A percentile compares a stretch with the other conserved stretches of the same genome.
Evolutionary conservation across 2,113 vertebrate genomes (phyloP).

Genomic region (Ictidomys tridecemlineatus): DNA sequence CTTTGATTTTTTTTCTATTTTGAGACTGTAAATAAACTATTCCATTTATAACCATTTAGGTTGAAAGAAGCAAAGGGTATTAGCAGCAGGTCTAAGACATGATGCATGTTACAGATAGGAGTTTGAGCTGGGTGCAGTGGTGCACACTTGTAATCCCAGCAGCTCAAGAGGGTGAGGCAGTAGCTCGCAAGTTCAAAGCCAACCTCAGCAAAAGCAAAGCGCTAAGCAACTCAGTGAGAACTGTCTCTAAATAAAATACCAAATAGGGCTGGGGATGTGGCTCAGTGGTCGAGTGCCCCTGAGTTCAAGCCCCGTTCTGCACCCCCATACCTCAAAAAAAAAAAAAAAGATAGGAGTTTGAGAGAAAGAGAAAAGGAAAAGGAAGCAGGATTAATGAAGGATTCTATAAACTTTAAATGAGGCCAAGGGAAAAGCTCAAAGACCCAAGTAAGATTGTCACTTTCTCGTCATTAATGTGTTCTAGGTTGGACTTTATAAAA

Average conservation of each 20-base stretch:
- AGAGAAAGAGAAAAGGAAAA: conserved; percentile 18
- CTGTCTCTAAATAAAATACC: too few species aligned
- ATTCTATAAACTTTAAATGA: neutral
- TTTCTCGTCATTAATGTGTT: neutral
- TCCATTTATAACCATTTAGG: neutral
- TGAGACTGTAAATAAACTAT: neutral
- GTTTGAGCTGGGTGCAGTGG: neutral
- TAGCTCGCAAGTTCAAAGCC: too few species aligned
- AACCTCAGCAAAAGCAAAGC: too few species aligned
- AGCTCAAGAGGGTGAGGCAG: too few species aligned
- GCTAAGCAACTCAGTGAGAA: too few species aligned
- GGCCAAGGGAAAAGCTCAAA: neutral
- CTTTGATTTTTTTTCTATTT: neutral
- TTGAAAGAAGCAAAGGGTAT: neutral
- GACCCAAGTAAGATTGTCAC: neutral
- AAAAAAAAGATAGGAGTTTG: neutral
- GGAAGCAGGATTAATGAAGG: neutral
- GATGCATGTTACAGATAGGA: neutral
- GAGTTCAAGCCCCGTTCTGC: too few species aligned
- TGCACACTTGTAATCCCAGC: too few species aligned
- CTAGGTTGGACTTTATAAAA: conserved; percentile 41
- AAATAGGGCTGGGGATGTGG: too few species aligned
- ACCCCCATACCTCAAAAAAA: too few species aligned
- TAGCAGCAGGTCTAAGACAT: neutral
- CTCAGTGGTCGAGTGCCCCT: too few species aligned